Conservation (phyloP, 1,140 invertebrate species). For the Periplaneta americana region DNA sequence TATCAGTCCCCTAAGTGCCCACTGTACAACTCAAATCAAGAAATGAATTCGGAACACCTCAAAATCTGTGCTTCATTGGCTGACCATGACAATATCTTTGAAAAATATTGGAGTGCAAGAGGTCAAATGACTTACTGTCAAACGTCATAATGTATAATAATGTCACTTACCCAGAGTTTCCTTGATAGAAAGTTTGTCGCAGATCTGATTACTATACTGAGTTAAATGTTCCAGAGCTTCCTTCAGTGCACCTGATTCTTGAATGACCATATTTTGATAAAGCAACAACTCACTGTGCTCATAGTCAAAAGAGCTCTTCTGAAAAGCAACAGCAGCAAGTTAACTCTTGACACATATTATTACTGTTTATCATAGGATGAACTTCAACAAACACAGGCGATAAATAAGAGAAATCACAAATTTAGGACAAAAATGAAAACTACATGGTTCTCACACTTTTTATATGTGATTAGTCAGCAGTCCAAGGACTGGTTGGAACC, state of each 20-base stretch:
- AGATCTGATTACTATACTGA: slow-evolving; percentile 82
- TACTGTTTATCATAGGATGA: neutral
- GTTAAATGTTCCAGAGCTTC: slow-evolving; percentile 85
- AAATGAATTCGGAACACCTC: too few relatives aligned
- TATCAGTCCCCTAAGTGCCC: too few relatives aligned
- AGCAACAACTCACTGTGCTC: slow-evolving; percentile 95
- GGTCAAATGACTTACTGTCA: too few relatives aligned
- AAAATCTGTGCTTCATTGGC: too few relatives aligned
- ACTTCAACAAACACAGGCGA: neutral
- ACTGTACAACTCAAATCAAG: too few relatives aligned
- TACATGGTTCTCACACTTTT: too few relatives aligned
- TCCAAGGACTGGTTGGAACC: too few relatives aligned
- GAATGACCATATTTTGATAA: slow-evolving; percentile 95
- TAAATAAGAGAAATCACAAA: neutral
- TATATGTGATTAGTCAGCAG: too few relatives aligned
- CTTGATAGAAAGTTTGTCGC: slow-evolving; percentile 87
- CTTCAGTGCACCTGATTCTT: slow-evolving; percentile 75
- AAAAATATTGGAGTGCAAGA: too few relatives aligned
- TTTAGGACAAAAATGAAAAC: too few relatives aligned
- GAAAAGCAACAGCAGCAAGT: slow-evolving; percentile 1
- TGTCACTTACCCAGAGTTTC: slow-evolving; percentile 68
- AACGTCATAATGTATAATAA: too few relatives aligned
- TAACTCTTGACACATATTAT: neutral
- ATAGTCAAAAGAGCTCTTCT: slow-evolving; percentile 79
- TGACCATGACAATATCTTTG: too few relatives aligned